Evolutionary conservation across 2,888 invertebrate genomes (phyloP), one percentile per base, ranked within the genome.

Genomic region (Erpobdella octoculata): DNA sequence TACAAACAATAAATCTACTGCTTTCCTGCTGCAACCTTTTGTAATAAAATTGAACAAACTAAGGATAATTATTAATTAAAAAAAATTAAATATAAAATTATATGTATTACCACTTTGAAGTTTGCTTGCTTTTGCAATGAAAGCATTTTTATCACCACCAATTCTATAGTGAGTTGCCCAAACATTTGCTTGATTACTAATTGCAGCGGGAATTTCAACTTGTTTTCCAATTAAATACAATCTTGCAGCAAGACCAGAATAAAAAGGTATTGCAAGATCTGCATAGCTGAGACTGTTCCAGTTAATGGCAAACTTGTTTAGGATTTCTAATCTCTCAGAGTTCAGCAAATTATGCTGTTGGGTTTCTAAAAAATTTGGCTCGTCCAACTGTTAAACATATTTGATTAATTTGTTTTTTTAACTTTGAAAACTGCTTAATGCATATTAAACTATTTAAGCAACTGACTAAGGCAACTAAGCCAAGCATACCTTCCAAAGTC

Each of bases 401-500:
- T n/a, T n/a, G n/a, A n/a, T n/a, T n/a, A n/a, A n/a, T n/a, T n/a
- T n/a, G n/a, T n/a, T n/a, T n/a, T n/a, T n/a, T n/a, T n/a, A n/a
- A n/a, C n/a, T n/a, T n/a, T n/a, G n/a, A n/a, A n/a, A n/a, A n/a
- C n/a, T n/a, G n/a, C n/a, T n/a, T n/a, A n/a, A 46, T 46, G 46
- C 5, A 46, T n/a, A 46, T 46, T n/a, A 46, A 46, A n/a, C 5
- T 46, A n/a, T 46, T n/a, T n/a, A n/a, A n/a, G n/a, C n/a, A n/a
- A n/a, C n/a, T n/a, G n/a, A n/a, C n/a, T n/a, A n/a, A n/a, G n/a
- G n/a, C n/a, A n/a, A 46, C 18, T 59, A 2, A 59, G 18, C 59
- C 15, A n/a, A 6, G 1, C 3, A 25, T 28, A 79, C 78, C 75
- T 78, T 76, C 78, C 79, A 79, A 31, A 79, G 79, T 21, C 79